Conservation (phyloP, 2,113 vertebrate species). For the Ictidomys tridecemlineatus region DNA sequence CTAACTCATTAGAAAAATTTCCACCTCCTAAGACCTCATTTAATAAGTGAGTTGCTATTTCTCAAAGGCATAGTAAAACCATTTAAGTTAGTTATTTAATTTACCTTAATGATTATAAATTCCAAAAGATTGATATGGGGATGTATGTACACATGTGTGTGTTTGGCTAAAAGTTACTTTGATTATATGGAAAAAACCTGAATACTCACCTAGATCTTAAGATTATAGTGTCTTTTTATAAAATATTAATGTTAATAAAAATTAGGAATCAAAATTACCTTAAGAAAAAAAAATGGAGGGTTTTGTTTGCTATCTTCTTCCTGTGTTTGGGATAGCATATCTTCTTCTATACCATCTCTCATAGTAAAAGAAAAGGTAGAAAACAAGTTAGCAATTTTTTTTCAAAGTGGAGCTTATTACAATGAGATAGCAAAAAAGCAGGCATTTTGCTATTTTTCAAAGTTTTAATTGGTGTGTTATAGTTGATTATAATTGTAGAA, state of each 20-base stretch:
- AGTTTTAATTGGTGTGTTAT: no score
- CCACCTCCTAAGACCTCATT: neutral
- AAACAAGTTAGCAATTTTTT: neutral
- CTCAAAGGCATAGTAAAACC: neutral
- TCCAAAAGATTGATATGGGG: neutral
- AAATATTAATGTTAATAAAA: slow-evolving; percentile 31
- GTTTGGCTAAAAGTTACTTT: slow-evolving; percentile 6
- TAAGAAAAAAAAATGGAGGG: neutral
- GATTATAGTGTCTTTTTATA: slow-evolving; percentile 25
- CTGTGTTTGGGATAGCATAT: neutral
- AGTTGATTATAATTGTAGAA: no score
- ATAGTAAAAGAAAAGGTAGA: neutral
- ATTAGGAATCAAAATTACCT: neutral
- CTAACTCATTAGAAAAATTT: slow-evolving; percentile 80
- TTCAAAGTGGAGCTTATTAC: neutral
- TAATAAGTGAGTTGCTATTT: slow-evolving; percentile 49
- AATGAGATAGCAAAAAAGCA: neutral
- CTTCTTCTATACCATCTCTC: neutral
- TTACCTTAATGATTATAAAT: slow-evolving; percentile 46
- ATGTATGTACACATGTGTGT: neutral
- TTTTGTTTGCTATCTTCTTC: neutral
- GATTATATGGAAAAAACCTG: neutral
- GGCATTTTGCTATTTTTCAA: neutral
- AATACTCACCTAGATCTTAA: neutral
- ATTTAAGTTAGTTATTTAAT: neutral